These are phyloP conservation scores for Mactra quadrangularis DNA, from an alignment of 1,140 invertebrate genomes.

Conservation along the genomic window DNA sequence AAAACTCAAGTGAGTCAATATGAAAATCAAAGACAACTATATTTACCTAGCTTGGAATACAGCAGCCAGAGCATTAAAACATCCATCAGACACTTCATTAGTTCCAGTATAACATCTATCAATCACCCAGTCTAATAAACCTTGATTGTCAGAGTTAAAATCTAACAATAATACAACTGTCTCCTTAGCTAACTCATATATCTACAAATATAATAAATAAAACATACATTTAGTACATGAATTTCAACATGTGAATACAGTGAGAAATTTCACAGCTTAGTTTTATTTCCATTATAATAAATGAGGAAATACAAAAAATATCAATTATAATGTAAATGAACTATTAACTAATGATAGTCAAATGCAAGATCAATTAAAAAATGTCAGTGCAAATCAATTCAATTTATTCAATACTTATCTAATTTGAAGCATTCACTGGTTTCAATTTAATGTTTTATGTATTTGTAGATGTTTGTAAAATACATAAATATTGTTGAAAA, in stretches of 20 bases:
- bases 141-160: conserved; percentile 97
- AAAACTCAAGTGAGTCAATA: too few species aligned
- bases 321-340: too few species aligned
- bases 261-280: not conserved
- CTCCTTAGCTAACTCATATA: conserved; percentile 95
- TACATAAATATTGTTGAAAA: too few species aligned
- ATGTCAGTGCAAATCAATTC: too few species aligned
- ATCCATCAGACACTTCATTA: conserved; percentile 95
- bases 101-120: conserved; percentile 97
- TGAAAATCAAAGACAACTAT: too few species aligned
- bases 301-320: not conserved
- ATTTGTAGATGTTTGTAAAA: too few species aligned
- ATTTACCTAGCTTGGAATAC: conserved; percentile 96
- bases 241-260: not conserved
- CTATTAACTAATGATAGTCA: too few species aligned
- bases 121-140: conserved; percentile 98
- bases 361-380: too few species aligned
- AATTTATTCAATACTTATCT: too few species aligned
- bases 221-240: not conserved
- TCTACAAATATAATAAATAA: conserved; percentile 85
- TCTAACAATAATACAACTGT: conserved; percentile 97
- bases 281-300: not conserved
- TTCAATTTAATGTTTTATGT: too few species aligned
- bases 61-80: conserved; percentile 96
- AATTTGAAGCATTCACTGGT: too few species aligned